Percentiles rank a stretch among this genome's conserved stretches.
Conservation (phyloP, 2,113 vertebrate genomes). For the Pterocles burchelli region DNA sequence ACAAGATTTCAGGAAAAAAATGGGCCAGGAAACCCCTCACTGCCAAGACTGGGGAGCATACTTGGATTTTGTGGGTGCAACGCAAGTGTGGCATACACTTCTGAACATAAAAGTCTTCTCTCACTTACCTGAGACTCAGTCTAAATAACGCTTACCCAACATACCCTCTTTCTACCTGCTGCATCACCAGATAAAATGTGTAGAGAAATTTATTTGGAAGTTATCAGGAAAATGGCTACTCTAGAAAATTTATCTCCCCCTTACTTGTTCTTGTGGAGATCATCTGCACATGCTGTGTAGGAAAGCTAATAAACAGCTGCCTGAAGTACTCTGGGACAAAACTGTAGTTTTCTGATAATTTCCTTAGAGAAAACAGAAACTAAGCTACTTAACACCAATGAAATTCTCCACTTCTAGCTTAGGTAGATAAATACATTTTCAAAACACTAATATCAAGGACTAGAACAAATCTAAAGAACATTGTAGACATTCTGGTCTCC, state of each 20-base stretch:
- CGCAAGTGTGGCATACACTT: neutral
- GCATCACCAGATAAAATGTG: neutral
- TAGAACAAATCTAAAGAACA: neutral
- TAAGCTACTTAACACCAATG: neutral
- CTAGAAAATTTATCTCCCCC: neutral
- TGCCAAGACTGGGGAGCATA: neutral
- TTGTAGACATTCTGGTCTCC: neutral
- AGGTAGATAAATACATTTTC: neutral
- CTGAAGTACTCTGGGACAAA: neutral
- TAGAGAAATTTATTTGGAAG: neutral
- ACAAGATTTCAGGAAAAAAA: neutral
- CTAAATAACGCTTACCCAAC: neutral
- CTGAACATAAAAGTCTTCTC: neutral
- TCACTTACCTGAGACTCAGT: neutral
- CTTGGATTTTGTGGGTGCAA: neutral
- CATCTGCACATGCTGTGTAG: neutral
- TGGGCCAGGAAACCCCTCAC: neutral
- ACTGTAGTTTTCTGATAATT: neutral
- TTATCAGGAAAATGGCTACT: neutral
- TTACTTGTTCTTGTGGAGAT: neutral
- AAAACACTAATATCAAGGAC: neutral
- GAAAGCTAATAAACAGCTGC: neutral
- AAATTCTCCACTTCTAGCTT: neutral
- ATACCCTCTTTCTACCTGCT: neutral
- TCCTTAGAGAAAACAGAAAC: neutral